Evolutionary conservation across 2,888 invertebrate genomes (phyloP).

Genomic region (Papilio elwesi): DNA sequence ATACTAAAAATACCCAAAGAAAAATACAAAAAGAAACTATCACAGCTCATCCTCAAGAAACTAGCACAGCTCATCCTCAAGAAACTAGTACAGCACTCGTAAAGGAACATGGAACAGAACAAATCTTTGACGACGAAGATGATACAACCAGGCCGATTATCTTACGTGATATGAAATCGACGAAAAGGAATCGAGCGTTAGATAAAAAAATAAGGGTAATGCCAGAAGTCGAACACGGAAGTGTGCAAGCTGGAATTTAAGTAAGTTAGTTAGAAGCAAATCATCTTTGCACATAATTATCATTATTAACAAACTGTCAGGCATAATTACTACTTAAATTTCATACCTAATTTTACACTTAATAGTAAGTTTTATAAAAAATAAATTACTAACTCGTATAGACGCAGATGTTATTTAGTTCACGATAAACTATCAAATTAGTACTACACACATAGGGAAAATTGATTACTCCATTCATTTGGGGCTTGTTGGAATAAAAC

Average conservation of each 20-base stretch:
- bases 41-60: background rate
- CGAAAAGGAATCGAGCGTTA: background rate
- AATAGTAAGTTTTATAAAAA: too few species aligned
- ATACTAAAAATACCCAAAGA: background rate
- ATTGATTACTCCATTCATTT: too few species aligned
- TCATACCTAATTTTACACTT: too few species aligned
- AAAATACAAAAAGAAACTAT: too few species aligned
- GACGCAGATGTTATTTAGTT: too few species aligned
- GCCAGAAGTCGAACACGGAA: constrained; percentile 12
- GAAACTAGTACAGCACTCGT: background rate
- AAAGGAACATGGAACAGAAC: background rate
- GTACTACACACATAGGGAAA: too few species aligned
- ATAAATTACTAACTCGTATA: too few species aligned
- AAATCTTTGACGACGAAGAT: constrained; percentile 9
- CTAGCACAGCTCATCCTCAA: background rate
- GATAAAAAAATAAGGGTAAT: constrained; percentile 43
- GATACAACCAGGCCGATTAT: constrained; percentile 5
- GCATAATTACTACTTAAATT: too few species aligned
- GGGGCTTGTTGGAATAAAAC: too few species aligned
- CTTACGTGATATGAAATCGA: background rate
- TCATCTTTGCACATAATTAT: too few species aligned
- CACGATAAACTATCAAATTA: too few species aligned
- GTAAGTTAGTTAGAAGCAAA: background rate
- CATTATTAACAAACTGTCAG: too few species aligned
- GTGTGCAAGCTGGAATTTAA: constrained; percentile 18